A percentile compares a stretch with the other conserved stretches of the same genome.
phyloP scores from a whole-genome alignment of 2,797 vertebrate genomes.

The Epinephelus coioides region DNA sequence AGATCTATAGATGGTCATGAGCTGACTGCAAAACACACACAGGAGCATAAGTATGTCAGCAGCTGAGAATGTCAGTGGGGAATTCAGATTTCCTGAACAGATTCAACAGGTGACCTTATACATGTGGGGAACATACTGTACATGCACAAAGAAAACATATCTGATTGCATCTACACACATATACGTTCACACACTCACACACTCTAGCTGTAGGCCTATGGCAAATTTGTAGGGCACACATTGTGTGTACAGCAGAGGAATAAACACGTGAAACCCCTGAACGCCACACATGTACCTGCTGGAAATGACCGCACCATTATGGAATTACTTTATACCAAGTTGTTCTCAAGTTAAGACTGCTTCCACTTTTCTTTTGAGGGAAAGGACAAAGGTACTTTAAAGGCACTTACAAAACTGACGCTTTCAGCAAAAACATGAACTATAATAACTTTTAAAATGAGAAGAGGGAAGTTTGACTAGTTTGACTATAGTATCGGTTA shows the following conservation, averaged over 20 bases:
- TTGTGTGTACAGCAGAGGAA: not conserved
- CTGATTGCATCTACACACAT: constrained; percentile 6
- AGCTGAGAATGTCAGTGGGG: constrained; percentile 45
- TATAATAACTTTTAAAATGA: not conserved
- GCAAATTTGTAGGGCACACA: not conserved
- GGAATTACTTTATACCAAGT: not conserved
- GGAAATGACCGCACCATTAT: not conserved
- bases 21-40: constrained; percentile 16
- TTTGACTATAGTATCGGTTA: no score
- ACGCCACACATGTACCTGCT: not conserved
- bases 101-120: constrained; percentile 33
- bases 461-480: no score
- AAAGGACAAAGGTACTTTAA: not conserved
- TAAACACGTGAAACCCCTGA: not conserved
- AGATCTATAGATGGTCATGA: constrained; percentile 12
- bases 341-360: not conserved
- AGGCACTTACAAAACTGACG: not conserved
- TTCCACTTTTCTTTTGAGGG: not conserved
- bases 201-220: not conserved
- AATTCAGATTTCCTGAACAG: constrained; percentile 47
- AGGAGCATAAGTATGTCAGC: constrained; percentile 33
- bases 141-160: constrained; percentile 21
- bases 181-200: not conserved
- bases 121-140: not conserved
- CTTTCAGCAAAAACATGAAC: not conserved